These are phyloP conservation scores for Montifringilla adamsi DNA, from an alignment of 2,113 vertebrate species.

Conservation along the genomic window DNA sequence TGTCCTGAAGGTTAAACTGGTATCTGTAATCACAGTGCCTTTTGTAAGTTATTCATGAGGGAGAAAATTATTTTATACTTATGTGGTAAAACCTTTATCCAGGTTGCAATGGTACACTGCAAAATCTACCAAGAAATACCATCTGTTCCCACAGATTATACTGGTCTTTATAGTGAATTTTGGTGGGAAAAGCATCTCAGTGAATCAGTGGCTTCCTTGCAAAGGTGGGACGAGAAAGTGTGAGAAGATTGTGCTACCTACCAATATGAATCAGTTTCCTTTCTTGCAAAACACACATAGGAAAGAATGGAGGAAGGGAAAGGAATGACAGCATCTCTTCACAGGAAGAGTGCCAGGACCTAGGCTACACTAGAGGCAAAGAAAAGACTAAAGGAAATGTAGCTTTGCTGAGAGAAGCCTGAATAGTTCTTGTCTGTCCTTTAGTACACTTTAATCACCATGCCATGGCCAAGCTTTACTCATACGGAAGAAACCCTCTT, in stretches of 20 bases:
- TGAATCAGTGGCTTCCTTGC: not conserved
- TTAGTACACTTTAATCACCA: not conserved
- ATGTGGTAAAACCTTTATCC: not conserved
- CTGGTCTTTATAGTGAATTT: not conserved
- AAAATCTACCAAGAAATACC: not conserved
- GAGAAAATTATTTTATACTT: not conserved
- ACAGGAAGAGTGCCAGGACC: not conserved
- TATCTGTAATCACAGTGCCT: not conserved
- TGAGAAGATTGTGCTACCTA: not conserved
- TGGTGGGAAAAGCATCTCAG: not conserved
- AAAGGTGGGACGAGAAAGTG: not conserved
- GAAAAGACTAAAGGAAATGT: not conserved
- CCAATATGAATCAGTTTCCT: not conserved
- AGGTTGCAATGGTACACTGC: not conserved
- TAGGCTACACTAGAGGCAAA: not conserved
- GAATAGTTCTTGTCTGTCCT: not conserved
- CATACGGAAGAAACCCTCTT: not conserved
- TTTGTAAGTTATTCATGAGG: not conserved
- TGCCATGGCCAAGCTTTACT: not conserved
- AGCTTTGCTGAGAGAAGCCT: not conserved
- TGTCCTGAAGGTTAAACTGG: not conserved
- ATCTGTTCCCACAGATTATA: not conserved
- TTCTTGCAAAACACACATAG: not conserved
- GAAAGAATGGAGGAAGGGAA: not conserved
- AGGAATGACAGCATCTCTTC: not conserved